phyloP scores from a whole-genome alignment of 2,797 vertebrate genomes.

The Macropodus opercularis region DNA sequence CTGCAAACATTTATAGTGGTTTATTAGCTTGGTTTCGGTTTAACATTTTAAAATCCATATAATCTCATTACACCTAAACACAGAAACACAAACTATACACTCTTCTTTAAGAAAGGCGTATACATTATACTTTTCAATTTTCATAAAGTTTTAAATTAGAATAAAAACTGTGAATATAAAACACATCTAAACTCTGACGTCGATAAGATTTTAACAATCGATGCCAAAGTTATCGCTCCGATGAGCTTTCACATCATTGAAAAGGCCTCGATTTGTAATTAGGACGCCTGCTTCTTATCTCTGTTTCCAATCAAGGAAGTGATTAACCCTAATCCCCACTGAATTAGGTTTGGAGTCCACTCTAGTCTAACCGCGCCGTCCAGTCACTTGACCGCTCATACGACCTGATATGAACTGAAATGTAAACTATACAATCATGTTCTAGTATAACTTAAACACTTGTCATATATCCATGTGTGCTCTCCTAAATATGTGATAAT shows the following conservation, averaged over 20 bases:
- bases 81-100: not conserved
- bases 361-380: constrained; percentile 46
- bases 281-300: constrained; percentile 59
- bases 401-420: constrained; percentile 30
- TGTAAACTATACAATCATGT: constrained; percentile 31
- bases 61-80: not conserved
- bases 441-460: constrained; percentile 48
- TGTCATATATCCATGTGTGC: constrained; percentile 24
- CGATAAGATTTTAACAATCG: not conserved
- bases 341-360: constrained; percentile 38
- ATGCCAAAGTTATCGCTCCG: constrained; percentile 15
- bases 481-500: constrained; percentile 47
- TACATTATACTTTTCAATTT: no score
- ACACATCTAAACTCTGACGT: not conserved
- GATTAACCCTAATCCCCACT: constrained; percentile 40
- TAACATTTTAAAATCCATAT: constrained; percentile 20
- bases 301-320: constrained; percentile 38
- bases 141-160: no score
- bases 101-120: not conserved
- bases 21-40: not conserved
- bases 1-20: not conserved
- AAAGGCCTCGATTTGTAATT: constrained; percentile 18
- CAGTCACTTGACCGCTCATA: constrained; percentile 26
- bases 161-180: no score
- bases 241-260: constrained; percentile 20